phyloP scores from a whole-genome alignment of 2,888 invertebrate genomes.

The Stenoptilia bipunctidactyla region DNA sequence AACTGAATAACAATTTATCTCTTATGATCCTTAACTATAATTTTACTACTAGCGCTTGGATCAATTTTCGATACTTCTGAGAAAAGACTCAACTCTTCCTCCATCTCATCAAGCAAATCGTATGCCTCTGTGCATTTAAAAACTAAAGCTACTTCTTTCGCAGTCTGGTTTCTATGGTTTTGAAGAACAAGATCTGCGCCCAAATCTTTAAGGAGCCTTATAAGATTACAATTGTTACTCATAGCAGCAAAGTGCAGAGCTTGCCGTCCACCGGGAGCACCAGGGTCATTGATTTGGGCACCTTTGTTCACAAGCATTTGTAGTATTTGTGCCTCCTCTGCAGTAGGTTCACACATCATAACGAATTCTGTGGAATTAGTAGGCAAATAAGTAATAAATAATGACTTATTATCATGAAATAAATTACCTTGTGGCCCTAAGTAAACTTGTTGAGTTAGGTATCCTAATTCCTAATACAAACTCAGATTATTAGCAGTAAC shows the following conservation, averaged over 20 bases:
- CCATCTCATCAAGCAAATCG: conserved; percentile 23
- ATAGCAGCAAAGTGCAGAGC: conserved; percentile 65
- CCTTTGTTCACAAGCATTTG: conserved; percentile 39
- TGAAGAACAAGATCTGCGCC: conserved; percentile 37
- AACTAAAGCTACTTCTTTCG: conserved; percentile 40
- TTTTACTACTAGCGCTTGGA: too few relatives aligned
- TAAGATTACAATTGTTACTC: conserved; percentile 47
- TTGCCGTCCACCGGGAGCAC: conserved; percentile 49
- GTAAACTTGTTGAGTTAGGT: too few relatives aligned
- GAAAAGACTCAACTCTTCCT: too few relatives aligned
- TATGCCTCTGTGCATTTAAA: conserved; percentile 37
- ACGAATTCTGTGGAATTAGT: conserved; percentile 45
- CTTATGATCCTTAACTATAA: too few relatives aligned
- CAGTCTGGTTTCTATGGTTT: conserved; percentile 47
- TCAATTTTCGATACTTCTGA: too few relatives aligned
- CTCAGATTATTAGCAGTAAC: too few relatives aligned
- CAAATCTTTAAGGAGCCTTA: conserved; percentile 33
- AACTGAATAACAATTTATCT: too few relatives aligned
- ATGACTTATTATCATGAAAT: too few relatives aligned
- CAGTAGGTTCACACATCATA: conserved; percentile 44
- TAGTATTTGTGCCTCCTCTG: conserved; percentile 42
- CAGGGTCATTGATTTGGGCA: conserved; percentile 37
- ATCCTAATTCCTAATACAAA: too few relatives aligned
- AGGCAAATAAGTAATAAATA: too few relatives aligned
- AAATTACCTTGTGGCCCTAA: too few relatives aligned